These are phyloP conservation scores for Agelaius phoeniceus DNA, from an alignment of 2,113 vertebrate genomes.

Conservation along the genomic window DNA sequence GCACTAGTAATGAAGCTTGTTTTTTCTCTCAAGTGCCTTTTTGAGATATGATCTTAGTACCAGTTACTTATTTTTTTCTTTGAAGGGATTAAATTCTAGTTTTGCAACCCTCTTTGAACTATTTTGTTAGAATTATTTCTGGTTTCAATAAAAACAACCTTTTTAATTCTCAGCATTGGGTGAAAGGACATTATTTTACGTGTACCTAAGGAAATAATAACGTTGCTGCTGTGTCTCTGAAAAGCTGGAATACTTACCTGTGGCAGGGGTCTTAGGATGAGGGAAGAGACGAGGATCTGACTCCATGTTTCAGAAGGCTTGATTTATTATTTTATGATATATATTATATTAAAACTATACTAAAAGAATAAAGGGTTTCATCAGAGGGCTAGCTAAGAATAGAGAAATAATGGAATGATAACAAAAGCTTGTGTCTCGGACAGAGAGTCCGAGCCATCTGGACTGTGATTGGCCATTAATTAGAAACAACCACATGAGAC, in stretches of 20 bases:
- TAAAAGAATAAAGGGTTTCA: too few species aligned
- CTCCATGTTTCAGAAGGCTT: too few species aligned
- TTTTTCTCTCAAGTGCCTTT: neutral
- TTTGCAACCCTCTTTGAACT: neutral
- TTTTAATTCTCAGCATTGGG: neutral
- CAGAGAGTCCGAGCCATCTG: too few species aligned
- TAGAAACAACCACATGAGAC: too few species aligned
- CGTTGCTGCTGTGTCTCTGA: neutral
- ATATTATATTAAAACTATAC: too few species aligned
- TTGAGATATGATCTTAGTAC: neutral
- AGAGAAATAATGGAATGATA: too few species aligned
- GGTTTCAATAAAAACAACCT: neutral
- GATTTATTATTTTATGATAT: too few species aligned
- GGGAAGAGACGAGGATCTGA: too few species aligned
- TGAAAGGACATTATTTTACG: neutral
- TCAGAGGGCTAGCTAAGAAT: too few species aligned
- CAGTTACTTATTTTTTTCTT: neutral
- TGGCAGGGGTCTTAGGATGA: too few species aligned
- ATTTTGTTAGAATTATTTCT: neutral
- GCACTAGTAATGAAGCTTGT: neutral
- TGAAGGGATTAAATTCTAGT: neutral
- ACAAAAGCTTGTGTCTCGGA: too few species aligned
- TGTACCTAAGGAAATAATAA: neutral
- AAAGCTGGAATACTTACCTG: neutral
- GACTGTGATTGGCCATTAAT: too few species aligned